Conservation (phyloP, 2,888 invertebrate genomes). For the Drosophila monieri region DNA sequence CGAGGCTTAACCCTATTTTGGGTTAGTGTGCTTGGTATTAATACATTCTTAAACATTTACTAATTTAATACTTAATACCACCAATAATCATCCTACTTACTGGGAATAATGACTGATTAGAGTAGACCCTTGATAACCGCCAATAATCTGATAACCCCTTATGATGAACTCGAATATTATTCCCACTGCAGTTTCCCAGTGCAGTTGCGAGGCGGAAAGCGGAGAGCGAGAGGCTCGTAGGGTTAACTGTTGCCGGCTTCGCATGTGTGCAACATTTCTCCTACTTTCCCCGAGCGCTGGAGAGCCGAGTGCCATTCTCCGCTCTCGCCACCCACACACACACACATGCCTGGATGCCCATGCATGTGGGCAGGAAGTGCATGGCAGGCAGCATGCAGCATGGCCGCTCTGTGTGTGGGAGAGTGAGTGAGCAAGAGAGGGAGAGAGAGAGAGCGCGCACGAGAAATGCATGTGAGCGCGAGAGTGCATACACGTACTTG, state of each 20-base stretch:
- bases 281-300: constrained; percentile 71
- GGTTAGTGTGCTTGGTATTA: neutral
- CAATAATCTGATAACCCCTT: constrained; percentile 14
- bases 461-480: constrained; percentile 24
- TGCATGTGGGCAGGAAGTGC: constrained; percentile 69
- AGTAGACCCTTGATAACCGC: neutral
- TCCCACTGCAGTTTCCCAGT: constrained; percentile 1
- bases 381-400: constrained; percentile 16
- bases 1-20: constrained; percentile 25
- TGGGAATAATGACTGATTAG: constrained; percentile 5
- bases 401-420: constrained; percentile 2
- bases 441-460: constrained; percentile 27
- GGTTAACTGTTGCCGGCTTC: constrained; percentile 30
- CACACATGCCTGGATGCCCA: constrained; percentile 53
- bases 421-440: constrained; percentile 2
- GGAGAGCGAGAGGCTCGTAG: neutral
- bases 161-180: constrained; percentile 15
- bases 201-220: neutral
- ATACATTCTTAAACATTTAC: too few relatives aligned
- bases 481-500: constrained; percentile 47
- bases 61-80: constrained; percentile 3
- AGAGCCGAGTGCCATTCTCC: constrained; percentile 29
- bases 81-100: neutral
- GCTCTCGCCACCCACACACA: constrained; percentile 33
- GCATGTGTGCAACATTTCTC: constrained; percentile 69